These are phyloP conservation scores for Nibea coibor DNA, from an alignment of 2,113 vertebrate genomes.

Conservation along the genomic window DNA sequence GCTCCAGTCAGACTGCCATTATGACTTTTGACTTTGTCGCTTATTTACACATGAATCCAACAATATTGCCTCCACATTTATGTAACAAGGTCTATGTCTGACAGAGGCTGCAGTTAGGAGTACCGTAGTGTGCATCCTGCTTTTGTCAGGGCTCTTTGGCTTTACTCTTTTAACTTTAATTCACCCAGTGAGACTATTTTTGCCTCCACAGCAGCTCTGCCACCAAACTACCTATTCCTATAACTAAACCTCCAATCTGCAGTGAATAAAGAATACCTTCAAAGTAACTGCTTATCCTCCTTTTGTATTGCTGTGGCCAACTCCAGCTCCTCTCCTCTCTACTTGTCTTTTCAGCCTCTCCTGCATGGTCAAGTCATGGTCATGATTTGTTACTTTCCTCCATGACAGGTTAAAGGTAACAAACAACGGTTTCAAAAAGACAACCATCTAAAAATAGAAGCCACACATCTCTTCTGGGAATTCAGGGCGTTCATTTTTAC, in stretches of 20 bases:
- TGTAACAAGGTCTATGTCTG: no score
- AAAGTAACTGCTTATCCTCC: not conserved
- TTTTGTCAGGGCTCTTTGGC: not conserved
- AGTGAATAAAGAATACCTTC: not conserved
- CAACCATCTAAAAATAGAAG: conserved; percentile 49
- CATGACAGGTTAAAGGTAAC: not conserved
- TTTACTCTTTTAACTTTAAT: not conserved
- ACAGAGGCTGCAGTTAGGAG: no score
- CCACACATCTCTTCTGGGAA: conserved; percentile 4
- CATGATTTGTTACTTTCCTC: not conserved
- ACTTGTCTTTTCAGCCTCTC: not conserved
- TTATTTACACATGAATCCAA: no score
- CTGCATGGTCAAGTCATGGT: not conserved
- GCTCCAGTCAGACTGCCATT: no score
- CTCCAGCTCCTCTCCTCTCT: not conserved
- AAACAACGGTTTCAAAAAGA: conserved; percentile 24
- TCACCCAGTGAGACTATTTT: not conserved
- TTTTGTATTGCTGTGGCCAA: not conserved
- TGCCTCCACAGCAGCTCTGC: not conserved
- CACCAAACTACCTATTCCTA: not conserved
- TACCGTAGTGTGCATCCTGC: not conserved
- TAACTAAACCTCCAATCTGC: not conserved
- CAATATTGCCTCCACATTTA: no score
- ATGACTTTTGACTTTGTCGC: no score
- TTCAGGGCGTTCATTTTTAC: conserved; percentile 13